Conservation (phyloP, 2,797 vertebrate species). For the Cuniculus paca region DNA sequence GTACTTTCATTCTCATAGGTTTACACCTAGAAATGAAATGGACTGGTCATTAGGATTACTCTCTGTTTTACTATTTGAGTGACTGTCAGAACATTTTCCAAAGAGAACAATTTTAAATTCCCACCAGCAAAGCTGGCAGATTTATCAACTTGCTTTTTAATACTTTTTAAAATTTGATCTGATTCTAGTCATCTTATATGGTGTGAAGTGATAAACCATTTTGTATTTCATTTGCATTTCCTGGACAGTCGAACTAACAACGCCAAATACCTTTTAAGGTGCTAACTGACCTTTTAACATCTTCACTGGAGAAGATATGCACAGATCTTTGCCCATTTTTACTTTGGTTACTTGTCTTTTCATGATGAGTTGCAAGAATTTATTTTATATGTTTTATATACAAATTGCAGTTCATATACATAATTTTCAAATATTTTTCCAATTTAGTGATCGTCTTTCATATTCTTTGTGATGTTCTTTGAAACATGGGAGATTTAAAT, state of each 20-base stretch:
- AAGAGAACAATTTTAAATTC: background rate
- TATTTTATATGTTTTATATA: background rate
- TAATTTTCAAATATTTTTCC: background rate
- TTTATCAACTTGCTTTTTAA: background rate
- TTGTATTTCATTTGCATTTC: background rate
- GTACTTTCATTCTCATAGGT: background rate
- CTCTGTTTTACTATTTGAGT: background rate
- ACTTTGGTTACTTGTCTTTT: background rate
- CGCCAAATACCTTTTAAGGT: background rate
- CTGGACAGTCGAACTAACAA: background rate
- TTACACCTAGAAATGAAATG: background rate
- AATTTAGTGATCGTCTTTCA: background rate
- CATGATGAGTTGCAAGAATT: background rate
- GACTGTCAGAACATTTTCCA: background rate
- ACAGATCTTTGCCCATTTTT: background rate
- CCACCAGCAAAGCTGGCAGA: background rate
- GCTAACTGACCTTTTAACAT: background rate
- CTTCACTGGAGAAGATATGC: background rate
- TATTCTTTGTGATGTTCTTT: background rate
- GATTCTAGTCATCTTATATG: background rate
- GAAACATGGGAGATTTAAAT: background rate
- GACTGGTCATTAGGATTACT: background rate
- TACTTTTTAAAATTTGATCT: background rate
- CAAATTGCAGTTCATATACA: background rate
- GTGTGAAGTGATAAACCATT: background rate